Conservation (phyloP, 2,888 invertebrate genomes). For the Apotomis betuletana region DNA sequence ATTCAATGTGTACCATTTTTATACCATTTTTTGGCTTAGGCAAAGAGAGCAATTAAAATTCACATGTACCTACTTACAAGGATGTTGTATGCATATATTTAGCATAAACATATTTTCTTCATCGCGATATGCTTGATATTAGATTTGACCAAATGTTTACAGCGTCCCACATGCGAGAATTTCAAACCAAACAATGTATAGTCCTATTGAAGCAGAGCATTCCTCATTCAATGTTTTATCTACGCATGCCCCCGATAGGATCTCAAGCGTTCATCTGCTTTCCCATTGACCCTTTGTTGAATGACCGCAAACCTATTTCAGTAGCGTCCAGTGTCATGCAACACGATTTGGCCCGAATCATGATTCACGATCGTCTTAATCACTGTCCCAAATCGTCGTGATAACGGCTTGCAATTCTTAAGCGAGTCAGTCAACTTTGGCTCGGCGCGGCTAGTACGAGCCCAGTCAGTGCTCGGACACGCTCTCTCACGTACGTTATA, state of each 20-base stretch:
- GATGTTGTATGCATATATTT: too few relatives aligned
- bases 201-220: too few relatives aligned
- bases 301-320: constrained; percentile 23
- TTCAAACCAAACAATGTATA: too few relatives aligned
- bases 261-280: constrained; percentile 2
- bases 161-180: too few relatives aligned
- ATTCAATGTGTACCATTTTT: too few relatives aligned
- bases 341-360: constrained; percentile 35
- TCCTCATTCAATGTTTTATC: background rate
- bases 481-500: constrained; percentile 49
- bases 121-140: too few relatives aligned
- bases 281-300: constrained; percentile 5
- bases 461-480: constrained; percentile 60
- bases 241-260: background rate
- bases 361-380: constrained; percentile 40
- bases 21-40: too few relatives aligned
- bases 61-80: too few relatives aligned
- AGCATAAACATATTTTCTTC: too few relatives aligned
- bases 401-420: constrained; percentile 59
- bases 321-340: constrained; percentile 30
- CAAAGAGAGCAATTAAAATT: too few relatives aligned
- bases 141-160: too few relatives aligned
- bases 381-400: constrained; percentile 43
- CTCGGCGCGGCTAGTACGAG: constrained; percentile 52
- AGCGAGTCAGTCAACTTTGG: constrained; percentile 44